Evolutionary conservation across 2,888 invertebrate species (phyloP), one percentile per base, ranked within the genome.

Genomic region (Ecliptopera silaceata): DNA sequence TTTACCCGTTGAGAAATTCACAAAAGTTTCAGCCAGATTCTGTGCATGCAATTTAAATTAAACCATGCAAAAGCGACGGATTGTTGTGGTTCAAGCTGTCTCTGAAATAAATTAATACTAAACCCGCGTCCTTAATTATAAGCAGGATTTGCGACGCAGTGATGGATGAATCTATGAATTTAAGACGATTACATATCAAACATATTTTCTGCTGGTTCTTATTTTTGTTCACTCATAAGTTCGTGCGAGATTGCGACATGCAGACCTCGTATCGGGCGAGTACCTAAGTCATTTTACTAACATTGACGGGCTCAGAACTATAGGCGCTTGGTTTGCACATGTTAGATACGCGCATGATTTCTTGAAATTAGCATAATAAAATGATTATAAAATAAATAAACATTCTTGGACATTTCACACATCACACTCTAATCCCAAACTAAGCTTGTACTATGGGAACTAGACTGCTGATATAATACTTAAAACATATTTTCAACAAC

Each of bases 51-150:
- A 50, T 53, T 17, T 36, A 44, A 39, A 39, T 45, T 39, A 47
- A 59, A 45, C 57, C 42, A 59, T 57, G 55, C 56, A 55, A 59
- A 64, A 53, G 57, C 55, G 50, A 49, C 17, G 47, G 50, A 65
- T 46, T 43, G 51, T 48, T 20, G 50, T 45, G 65, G 62, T 59
- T 67, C 60, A 65, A 64, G 66, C 65, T 68, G 65, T 63, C 60
- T 52, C 58, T 39, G 52, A 64, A 70, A 70, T 69, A 68, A 75
- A 74, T 70, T 65, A 68, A 64, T 66, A 67, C 61, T 54, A 59
- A 54, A 60, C 64, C 59, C 42, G 63, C 63, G 56, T 63, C 59
- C 58, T 69, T 77, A 73, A 75, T 72, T 74, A 69, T 68, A 67
- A 57, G 41, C 45, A 29, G 59, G 64, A 63, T 68, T 69, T 66